Evolutionary conservation across 2,888 invertebrate genomes (phyloP), one percentile per base, ranked within the genome.

Genomic region (Drosophila paranaensis): DNA sequence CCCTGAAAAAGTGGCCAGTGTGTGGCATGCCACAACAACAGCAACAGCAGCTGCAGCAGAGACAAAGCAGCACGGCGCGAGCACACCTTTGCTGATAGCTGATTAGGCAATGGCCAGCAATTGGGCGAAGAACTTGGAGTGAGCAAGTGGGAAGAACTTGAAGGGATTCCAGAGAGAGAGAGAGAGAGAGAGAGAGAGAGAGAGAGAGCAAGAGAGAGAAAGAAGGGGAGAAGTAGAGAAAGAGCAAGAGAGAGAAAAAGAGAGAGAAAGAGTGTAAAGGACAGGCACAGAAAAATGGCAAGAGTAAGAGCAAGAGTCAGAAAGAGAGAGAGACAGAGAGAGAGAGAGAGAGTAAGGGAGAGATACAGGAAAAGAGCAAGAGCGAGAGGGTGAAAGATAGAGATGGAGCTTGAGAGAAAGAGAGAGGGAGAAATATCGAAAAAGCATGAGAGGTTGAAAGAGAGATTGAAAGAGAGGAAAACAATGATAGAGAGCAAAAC

Each of bases 11-110:
- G 40, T 39, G 40, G 53, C 39, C 57, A 27, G 37, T 65, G 37
- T 65, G 74, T 50, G 60, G 75, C 79, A 75, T 65, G 73, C 51
- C 35, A 53, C 74, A 16, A 46, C 69, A 53, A 27, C 20, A 60
- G 16, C 13, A 14, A 39, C 45, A 55, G 20, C 20, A 20, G 20
- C 20, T 20, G 20, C 20, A 20, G 20, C 20, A 20, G 20, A 20
- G 20, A 20, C 20, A 20, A 20, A 20, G 20, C 8, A 13, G 16
- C 30, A 6, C 27, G 27, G 13, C 48, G 13, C 48, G 46, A 46
- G 27, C 16, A 46, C 3, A 46, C 10, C n/a, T 30, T 48, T n/a
- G 48, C 30, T 62, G 46, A 33, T 46, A 63, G n/a, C 62, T 72
- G 74, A 73, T 71, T 65, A 37, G 58, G 71, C 60, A 72, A 72